Evolutionary conservation across 2,888 invertebrate genomes (phyloP), one percentile per base, ranked within the genome.

Genomic region (Noctua pronuba): DNA sequence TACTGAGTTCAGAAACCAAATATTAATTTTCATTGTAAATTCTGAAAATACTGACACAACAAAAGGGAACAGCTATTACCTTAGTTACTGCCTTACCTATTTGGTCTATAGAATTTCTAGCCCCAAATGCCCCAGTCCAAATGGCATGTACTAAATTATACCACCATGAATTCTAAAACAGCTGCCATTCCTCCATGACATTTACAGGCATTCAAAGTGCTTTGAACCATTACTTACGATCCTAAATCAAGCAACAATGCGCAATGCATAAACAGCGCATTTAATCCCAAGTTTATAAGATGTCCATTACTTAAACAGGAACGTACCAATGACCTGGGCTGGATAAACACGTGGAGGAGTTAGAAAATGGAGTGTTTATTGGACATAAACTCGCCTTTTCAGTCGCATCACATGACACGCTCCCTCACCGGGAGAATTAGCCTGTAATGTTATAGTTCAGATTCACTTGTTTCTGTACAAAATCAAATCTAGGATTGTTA

Each of bases 231-330:
- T 75, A 71, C 28, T 79, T 38, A 71, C 41, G n/a, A 65, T 24
- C 3, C 70, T 82, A 79, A 79, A 84, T 78, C 79, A 78, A 78
- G 55, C 49, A 74, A 85, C 79, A 79, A 85, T 73, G 49, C 73
- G 28, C 35, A 66, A 62, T 65, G 64, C 69, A 78, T 72, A 82
- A 85, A 81, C 73, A 67, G 71, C 35, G 16, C 67, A 35, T 71
- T 75, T 82, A 84, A 82, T 85, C 60, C 69, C 55, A 64, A 64
- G 82, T 75, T 73, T 85, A 84, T 85, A 82, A 82, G 79, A 82
- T 82, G 75, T 55, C 73, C 73, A 82, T 79, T 84, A 79, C 64
- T 82, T 84, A 79, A 79, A 79, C 82, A 79, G 75, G 75, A 84
- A 71, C 79, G 68, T 75, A 75, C 46, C 85, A 85, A 79, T 82